These are phyloP conservation scores for Ptilorrhoa leucosticta DNA, from an alignment of 2,113 vertebrate species.

Conservation along the genomic window DNA sequence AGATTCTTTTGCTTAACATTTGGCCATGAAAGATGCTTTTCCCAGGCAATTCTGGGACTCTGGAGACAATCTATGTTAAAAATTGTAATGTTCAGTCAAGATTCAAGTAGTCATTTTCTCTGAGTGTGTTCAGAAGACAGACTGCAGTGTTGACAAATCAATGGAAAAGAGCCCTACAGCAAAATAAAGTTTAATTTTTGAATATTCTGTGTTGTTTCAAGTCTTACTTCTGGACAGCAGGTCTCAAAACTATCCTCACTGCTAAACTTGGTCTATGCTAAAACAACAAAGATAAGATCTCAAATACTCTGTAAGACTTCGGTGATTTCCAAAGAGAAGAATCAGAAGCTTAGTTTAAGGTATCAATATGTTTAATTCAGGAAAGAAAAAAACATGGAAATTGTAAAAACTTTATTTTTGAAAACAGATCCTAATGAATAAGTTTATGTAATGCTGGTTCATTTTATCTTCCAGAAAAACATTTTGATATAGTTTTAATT, in stretches of 20 bases:
- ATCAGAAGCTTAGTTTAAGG: neutral
- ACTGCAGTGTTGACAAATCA: neutral
- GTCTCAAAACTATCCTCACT: neutral
- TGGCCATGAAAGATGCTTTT: constrained; percentile 17
- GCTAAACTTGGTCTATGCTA: neutral
- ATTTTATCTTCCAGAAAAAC: neutral
- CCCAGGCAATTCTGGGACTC: neutral
- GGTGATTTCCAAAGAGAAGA: neutral
- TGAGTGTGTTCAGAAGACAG: neutral
- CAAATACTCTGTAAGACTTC: neutral
- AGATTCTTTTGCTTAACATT: neutral
- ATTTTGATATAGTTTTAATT: neutral
- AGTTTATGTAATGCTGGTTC: neutral
- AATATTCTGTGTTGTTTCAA: neutral
- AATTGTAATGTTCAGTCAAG: neutral
- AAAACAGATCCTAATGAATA: neutral
- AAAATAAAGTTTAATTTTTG: neutral
- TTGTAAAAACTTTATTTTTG: neutral
- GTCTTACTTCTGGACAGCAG: neutral
- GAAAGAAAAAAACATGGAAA: neutral
- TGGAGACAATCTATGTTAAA: constrained; percentile 33
- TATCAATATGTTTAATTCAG: neutral
- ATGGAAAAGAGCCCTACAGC: neutral
- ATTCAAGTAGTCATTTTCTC: neutral
- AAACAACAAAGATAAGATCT: neutral